Base-by-base conservation (phyloP, 2,888 invertebrate species). In the Patella caerulea region DNA sequence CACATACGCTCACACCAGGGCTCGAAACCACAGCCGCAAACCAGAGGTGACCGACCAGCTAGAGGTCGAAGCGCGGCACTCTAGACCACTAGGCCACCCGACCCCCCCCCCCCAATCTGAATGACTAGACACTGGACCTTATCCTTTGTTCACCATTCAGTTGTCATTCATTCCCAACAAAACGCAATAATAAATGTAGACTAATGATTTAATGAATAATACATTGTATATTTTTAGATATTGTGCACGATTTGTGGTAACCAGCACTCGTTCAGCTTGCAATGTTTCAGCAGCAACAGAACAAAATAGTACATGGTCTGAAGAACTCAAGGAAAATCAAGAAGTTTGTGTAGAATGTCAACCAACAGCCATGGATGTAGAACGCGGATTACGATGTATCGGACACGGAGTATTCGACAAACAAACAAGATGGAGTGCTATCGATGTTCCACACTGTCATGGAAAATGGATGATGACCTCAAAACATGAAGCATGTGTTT, bases 381-480 rank as follows among this genome's bases (percentile, higher is more conserved):
- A 94, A 80, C 92, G 95, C 53, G 95, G 95, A 80, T 95, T 86
- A 71, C 85, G 96, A 73, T 97, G 97, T 93, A 95, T 95, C 82
- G 97, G 97, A 0, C 96, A 97, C 91, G 97, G 97, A 0, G 95
- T 95, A 3, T 93, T 94, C 54, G 94, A 94, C 0, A 94, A 95
- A 78, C 93, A 94, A 81, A 96, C 96, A 15, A 93, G 96, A 78
- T 97, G 96, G 95, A 95, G 95, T 86, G 96, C 96, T 56, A 93
- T 97, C 55, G 95, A 96, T 72, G 95, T 95, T n/a, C 95, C 95
- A 0, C 95, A 96, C 87, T 97, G 97, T 92, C 96, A 96, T 88
- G 97, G 97, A 65, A 96, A 96, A 90, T 97, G 97, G 97, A 92
- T 95, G 72, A 94, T 96, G 83, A 84, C 89, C 72, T 89, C 89